A percentile compares a stretch with the other conserved stretches of the same genome.
These are phyloP conservation scores for Pseudolaguvia tuberculata DNA, from an alignment of 2,113 vertebrate genomes.

Conservation along the genomic window DNA sequence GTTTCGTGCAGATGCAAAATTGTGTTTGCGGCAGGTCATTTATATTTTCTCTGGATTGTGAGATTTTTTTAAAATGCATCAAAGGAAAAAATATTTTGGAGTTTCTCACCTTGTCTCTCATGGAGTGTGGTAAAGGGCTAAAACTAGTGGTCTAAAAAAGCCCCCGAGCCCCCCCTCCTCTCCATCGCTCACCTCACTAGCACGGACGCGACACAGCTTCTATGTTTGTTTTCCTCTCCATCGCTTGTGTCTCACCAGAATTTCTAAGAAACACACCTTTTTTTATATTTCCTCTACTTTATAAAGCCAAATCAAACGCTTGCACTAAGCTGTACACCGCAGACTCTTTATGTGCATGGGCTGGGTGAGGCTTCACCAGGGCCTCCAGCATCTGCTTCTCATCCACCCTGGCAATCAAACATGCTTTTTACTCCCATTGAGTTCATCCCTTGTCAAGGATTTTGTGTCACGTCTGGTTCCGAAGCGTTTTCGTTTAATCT, in stretches of 20 bases:
- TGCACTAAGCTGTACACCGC: slow-evolving; percentile 8
- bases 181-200: slow-evolving; percentile 55
- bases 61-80: neutral
- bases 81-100: slow-evolving; percentile 13
- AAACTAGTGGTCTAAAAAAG: slow-evolving; percentile 52
- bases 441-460: too few species aligned
- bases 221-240: slow-evolving; percentile 49
- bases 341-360: slow-evolving; percentile 5
- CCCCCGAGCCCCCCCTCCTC: too few species aligned
- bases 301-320: slow-evolving; percentile 44
- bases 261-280: slow-evolving; percentile 61
- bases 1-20: neutral
- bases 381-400: neutral
- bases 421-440: neutral
- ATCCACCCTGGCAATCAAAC: neutral
- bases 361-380: slow-evolving; percentile 11
- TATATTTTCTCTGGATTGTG: neutral
- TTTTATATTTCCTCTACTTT: slow-evolving; percentile 46
- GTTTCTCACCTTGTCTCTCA: slow-evolving; percentile 51
- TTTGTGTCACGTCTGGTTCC: too few species aligned
- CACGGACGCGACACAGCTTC: slow-evolving; percentile 38
- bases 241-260: slow-evolving; percentile 52
- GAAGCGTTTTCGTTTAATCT: too few species aligned
- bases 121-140: slow-evolving; percentile 58
- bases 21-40: neutral